These are phyloP conservation scores for Odocoileus hemionus DNA, from an alignment of 2,113 vertebrate species.

Conservation along the genomic window DNA sequence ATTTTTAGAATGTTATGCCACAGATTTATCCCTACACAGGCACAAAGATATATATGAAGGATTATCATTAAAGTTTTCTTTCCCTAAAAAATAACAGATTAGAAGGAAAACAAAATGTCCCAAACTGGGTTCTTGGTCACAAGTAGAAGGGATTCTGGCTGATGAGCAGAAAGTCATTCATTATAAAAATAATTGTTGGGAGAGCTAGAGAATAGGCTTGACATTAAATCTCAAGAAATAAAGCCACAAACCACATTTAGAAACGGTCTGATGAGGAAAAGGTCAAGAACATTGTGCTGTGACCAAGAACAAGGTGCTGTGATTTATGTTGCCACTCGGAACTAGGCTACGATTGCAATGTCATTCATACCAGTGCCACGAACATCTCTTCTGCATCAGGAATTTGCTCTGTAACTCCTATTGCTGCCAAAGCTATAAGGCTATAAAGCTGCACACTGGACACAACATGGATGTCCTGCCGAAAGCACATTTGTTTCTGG, in stretches of 20 bases:
- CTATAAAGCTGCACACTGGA: not conserved
- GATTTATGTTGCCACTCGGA: not conserved
- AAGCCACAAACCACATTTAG: not conserved
- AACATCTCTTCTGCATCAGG: not conserved
- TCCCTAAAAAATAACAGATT: not conserved
- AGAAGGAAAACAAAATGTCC: not conserved
- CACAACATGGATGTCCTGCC: not conserved
- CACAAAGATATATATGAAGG: not conserved
- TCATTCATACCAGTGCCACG: fast-evolving
- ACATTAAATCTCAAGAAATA: not conserved
- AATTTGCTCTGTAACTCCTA: not conserved
- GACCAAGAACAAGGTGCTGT: not conserved
- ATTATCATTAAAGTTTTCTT: not conserved
- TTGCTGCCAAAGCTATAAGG: not conserved
- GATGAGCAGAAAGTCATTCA: not conserved
- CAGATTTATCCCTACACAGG: not conserved
- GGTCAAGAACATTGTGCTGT: not conserved
- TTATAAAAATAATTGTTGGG: not conserved
- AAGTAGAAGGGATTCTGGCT: not conserved
- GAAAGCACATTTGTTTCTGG: not conserved
- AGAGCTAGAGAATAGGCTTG: not conserved
- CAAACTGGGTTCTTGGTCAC: not conserved
- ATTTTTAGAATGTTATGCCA: not conserved
- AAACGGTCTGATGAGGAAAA: not conserved
- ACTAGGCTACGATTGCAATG: not conserved